A percentile compares a stretch with the other conserved stretches of the same genome.
Conservation (phyloP, 2,113 vertebrate species). For the Takifugu flavidus region DNA sequence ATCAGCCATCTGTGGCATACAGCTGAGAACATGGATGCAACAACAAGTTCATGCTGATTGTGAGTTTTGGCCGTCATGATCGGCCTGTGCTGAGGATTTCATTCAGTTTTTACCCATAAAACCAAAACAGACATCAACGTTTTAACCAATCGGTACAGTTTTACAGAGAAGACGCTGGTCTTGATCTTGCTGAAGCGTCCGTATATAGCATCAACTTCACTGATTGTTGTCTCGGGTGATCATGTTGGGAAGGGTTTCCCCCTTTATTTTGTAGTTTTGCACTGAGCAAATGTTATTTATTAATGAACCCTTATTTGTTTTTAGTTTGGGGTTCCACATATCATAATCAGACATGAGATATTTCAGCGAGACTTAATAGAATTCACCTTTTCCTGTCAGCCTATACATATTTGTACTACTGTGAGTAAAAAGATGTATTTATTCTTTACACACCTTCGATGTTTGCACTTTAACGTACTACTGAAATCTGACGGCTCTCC, state of each 20-base stretch:
- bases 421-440: not conserved
- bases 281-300: constrained; percentile 65
- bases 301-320: constrained; percentile 25
- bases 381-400: not conserved
- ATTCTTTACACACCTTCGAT: constrained; percentile 3
- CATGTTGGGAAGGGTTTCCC: not conserved
- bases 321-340: not conserved
- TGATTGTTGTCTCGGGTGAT: not conserved
- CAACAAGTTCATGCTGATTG: not conserved
- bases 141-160: no score
- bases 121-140: no score
- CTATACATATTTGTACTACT: constrained; percentile 16
- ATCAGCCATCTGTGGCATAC: not conserved
- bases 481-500: constrained; percentile 11
- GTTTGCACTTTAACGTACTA: constrained; percentile 47
- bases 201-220: not conserved
- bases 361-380: no score
- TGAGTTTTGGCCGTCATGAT: not conserved
- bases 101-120: no score
- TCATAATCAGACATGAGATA: no score
- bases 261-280: constrained; percentile 48
- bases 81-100: no score
- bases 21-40: not conserved
- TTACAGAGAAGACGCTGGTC: no score
- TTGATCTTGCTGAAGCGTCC: no score